Base-by-base conservation (phyloP, 2,797 vertebrate genomes). In the Coendou prehensilis region DNA sequence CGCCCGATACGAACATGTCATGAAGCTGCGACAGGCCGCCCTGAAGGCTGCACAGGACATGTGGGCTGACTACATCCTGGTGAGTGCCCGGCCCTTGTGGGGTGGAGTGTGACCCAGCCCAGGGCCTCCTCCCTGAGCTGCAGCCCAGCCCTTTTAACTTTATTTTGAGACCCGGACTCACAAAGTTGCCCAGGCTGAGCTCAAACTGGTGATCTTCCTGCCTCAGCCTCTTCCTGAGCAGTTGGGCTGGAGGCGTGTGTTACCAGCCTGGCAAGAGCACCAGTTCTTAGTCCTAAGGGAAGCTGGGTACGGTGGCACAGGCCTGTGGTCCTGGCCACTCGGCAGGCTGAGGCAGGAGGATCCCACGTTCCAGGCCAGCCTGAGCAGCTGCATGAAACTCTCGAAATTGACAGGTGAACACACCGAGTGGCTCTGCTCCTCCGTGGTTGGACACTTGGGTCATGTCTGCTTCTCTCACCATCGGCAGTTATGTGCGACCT, bases 51-150 rank as follows among this genome's bases (percentile, higher is more conserved):
- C 99, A 7, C 98, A 99, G 30, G 99, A 99, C 94, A 99, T 99
- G 98, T 99, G 99, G 99, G 99, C 99, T 0, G 99, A 99, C 97
- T 99, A 99, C 97, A 99, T 99, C 86, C 97, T 99, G 99, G 99
- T 99, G 97, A 95, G 99, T 80, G 14, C 56, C 61, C 5, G 28
- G 73, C 22, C 41, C 23, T 9, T 9, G n/a, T 0, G 26, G 64
- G n/a, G 67, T 20, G 37, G 67, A 37, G 67, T 18, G 18, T 20
- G 50, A 45, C 41, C 30, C 13, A 41, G 1, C 33, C 18, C 15
- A 8, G 18, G 71, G n/a, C 33, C 67, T 69, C 37, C 37, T 41
- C 37, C 10, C 6, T 18, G 75, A 30, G 75, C 6, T 18, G 9
- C 28, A 22, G 28, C 76, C 76, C 76, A 2, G 50, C 30, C 50